Base-by-base conservation (phyloP, 2,888 invertebrate species). In the Phlogophora meticulosa region DNA sequence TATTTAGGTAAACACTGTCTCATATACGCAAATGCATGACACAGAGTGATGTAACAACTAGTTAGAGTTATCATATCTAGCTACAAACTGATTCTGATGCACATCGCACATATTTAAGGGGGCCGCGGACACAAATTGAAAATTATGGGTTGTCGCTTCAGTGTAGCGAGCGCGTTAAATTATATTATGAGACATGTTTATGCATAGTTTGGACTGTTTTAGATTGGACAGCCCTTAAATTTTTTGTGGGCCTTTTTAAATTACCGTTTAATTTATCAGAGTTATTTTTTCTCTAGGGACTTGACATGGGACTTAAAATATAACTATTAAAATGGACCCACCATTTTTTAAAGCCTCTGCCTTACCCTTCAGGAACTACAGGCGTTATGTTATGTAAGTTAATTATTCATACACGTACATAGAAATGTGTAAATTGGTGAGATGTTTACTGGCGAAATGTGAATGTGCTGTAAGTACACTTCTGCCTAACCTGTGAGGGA, bases 91-190 rank as follows among this genome's bases (percentile, higher is more conserved):
- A 92, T 72, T 69, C 72, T 88, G 89, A 60, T 76, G 76, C 89
- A 92, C 87, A 89, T 72, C 70, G 77, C 82, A 82, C 85, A 82
- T 91, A 87, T 93, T 92, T 93, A 93, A 88, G 88, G 89, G 89
- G 88, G 85, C 82, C 81, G 86, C 84, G 83, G 90, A 91, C 93
- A 89, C 93, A 94, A 94, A 95, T 94, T 95, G 94, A 91, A 94
- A 95, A 88, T 93, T 94, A 95, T 89, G 91, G 91, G 88, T 86
- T 88, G 89, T 90, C 88, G 88, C 88, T 55, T 87, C 87, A 71
- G 81, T 79, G 88, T 90, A 93, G 91, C 92, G 91, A 91, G 91
- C 82, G 82, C 85, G 80, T 85, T 88, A 89, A 88, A 88, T 87
- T 88, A 85, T 85, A 85, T 83, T 81, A 83, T 77, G 72, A 76